Conservation (phyloP, 2,888 invertebrate genomes). For the Notodonta dromedarius region DNA sequence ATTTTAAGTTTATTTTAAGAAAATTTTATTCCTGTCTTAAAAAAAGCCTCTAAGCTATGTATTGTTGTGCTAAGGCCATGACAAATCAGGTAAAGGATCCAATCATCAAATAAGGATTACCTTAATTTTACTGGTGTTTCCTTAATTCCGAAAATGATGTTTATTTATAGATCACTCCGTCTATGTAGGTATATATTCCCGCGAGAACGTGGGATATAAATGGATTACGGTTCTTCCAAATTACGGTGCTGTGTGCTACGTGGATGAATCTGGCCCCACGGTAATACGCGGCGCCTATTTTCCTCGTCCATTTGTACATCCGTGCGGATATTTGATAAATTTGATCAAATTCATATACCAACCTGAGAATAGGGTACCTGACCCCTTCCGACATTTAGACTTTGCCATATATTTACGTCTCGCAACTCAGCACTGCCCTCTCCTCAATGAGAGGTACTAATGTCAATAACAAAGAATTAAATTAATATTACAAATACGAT, state of each 20-base stretch:
- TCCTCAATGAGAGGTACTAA: too few relatives aligned
- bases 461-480: too few relatives aligned
- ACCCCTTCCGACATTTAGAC: background rate
- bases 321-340: slow-evolving; percentile 1
- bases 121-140: slow-evolving; percentile 9
- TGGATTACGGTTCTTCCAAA: slow-evolving; percentile 43
- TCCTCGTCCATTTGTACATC: slow-evolving; percentile 13
- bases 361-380: background rate
- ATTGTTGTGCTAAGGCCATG: too few relatives aligned
- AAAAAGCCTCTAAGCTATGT: too few relatives aligned
- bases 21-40: too few relatives aligned
- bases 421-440: too few relatives aligned
- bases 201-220: slow-evolving; percentile 35
- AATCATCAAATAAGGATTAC: background rate
- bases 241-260: slow-evolving; percentile 35
- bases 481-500: too few relatives aligned
- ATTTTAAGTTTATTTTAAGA: background rate
- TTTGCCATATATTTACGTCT: too few relatives aligned
- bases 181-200: slow-evolving; percentile 24
- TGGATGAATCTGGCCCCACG: slow-evolving; percentile 35
- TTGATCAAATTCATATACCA: background rate
- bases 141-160: slow-evolving; percentile 37
- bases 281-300: slow-evolving; percentile 23
- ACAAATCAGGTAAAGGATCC: background rate
- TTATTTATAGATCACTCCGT: slow-evolving; percentile 25